These are phyloP conservation scores for Cephalopachus bancanus DNA, from an alignment of 2,797 vertebrate genomes.

Conservation along the genomic window DNA sequence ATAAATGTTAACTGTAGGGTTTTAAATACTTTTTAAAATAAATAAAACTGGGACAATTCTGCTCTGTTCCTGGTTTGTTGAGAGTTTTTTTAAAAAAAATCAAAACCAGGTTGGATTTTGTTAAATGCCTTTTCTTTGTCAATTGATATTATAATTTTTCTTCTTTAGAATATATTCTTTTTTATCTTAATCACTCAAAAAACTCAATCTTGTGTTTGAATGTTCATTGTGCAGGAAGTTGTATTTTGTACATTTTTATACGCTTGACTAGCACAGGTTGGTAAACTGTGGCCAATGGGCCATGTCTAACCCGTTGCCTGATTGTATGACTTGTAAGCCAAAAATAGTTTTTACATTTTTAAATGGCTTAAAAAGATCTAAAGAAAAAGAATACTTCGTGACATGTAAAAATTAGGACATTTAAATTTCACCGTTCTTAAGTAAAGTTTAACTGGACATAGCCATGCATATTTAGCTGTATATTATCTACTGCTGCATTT, in stretches of 20 bases:
- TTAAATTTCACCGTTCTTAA: not conserved
- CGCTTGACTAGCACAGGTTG: not conserved
- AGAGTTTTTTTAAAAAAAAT: not conserved
- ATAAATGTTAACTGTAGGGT: not conserved
- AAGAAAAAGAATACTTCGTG: not conserved
- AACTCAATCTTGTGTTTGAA: not conserved
- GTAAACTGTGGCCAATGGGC: not conserved
- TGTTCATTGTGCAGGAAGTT: not conserved
- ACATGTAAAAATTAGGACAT: not conserved
- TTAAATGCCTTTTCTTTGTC: slow-evolving; percentile 11
- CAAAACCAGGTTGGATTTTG: not conserved
- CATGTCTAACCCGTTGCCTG: not conserved
- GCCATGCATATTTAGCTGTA: not conserved
- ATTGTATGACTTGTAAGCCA: slow-evolving; percentile 15
- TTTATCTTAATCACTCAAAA: not conserved
- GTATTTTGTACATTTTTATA: not conserved
- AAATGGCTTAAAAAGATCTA: slow-evolving; percentile 31
- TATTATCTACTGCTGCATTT: not conserved
- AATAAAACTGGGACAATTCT: not conserved
- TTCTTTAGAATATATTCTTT: not conserved
- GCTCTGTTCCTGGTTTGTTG: not conserved
- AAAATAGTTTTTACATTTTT: slow-evolving; percentile 25
- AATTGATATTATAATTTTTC: not conserved
- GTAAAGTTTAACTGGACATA: not conserved
- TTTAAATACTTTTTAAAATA: not conserved